Percentiles rank a stretch among this genome's conserved stretches.
These are phyloP conservation scores for Aplysina aerophoba DNA, from an alignment of 37 sponge, comb jelly and placozoan species.

Conservation along the genomic window DNA sequence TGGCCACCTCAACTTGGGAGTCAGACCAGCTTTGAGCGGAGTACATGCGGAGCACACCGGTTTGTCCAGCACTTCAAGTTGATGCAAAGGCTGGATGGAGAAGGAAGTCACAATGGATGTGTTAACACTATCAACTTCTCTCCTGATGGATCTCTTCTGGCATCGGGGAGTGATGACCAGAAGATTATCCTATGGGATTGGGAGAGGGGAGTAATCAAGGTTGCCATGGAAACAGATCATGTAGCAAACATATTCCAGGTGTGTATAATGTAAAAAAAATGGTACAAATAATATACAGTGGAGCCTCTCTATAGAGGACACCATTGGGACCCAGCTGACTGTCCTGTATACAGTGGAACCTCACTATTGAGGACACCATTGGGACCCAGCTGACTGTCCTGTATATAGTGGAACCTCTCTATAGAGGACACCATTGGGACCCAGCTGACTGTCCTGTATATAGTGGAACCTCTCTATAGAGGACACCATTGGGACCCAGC, in stretches of 20 bases:
- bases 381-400: too few species aligned
- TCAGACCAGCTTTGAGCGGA: neutral
- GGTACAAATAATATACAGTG: too few species aligned
- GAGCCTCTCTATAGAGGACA: too few species aligned
- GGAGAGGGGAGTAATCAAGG: conserved; percentile 39
- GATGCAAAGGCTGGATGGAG: conserved; percentile 57
- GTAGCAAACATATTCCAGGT: conserved; percentile 89
- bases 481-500: too few species aligned
- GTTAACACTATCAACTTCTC: conserved; percentile 91
- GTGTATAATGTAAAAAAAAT: conserved; percentile 12
- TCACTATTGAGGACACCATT: too few species aligned
- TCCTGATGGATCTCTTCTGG: conserved; percentile 61
- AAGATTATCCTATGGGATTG: conserved; percentile 92
- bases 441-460: too few species aligned
- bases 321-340: too few species aligned
- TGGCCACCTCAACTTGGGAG: neutral
- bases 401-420: too few species aligned
- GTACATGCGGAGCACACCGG: neutral
- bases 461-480: too few species aligned
- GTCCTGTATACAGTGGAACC: too few species aligned
- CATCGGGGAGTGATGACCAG: conserved; percentile 88
- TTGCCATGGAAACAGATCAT: conserved; percentile 72
- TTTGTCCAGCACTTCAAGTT: conserved; percentile 53
- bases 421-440: too few species aligned
- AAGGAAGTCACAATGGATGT: conserved; percentile 77